These are phyloP conservation scores for Rhizoglyphus robini DNA, from an alignment of 1,140 invertebrate species.

Conservation along the genomic window DNA sequence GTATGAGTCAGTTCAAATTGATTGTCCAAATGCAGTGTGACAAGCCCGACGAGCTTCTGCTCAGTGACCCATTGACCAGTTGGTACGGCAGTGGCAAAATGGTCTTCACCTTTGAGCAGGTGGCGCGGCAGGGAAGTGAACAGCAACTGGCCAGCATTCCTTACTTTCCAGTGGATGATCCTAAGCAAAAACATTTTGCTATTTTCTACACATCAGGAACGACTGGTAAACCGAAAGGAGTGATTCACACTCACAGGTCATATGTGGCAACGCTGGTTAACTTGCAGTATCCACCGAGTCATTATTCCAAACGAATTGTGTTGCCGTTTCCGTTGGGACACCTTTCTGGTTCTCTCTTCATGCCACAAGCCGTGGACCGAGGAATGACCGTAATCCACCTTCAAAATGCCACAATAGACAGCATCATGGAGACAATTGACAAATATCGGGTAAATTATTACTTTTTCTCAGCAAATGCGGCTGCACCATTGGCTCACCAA, in stretches of 20 bases:
- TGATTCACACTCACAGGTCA: too few relatives aligned
- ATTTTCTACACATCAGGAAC: background rate
- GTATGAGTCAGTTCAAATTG: background rate
- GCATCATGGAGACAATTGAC: background rate
- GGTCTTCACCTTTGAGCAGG: background rate
- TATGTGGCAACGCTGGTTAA: too few relatives aligned
- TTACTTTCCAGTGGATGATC: background rate
- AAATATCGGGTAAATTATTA: background rate
- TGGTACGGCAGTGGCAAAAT: background rate
- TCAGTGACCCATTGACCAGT: background rate
- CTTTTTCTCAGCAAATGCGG: background rate
- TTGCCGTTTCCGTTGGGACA: too few relatives aligned
- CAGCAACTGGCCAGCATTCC: background rate
- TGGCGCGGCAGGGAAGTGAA: background rate
- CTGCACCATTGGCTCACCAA: background rate
- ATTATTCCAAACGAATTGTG: too few relatives aligned
- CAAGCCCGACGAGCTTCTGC: background rate
- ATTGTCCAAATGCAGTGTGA: background rate
- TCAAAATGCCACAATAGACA: background rate
- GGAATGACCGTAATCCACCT: too few relatives aligned
- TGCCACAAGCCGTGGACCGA: background rate
- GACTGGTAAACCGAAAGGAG: background rate
- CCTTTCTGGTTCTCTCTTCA: background rate
- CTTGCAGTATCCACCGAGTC: too few relatives aligned
- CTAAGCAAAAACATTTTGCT: background rate